Conservation (phyloP, 1,140 invertebrate genomes). For the Magallana ariakensis region DNA sequence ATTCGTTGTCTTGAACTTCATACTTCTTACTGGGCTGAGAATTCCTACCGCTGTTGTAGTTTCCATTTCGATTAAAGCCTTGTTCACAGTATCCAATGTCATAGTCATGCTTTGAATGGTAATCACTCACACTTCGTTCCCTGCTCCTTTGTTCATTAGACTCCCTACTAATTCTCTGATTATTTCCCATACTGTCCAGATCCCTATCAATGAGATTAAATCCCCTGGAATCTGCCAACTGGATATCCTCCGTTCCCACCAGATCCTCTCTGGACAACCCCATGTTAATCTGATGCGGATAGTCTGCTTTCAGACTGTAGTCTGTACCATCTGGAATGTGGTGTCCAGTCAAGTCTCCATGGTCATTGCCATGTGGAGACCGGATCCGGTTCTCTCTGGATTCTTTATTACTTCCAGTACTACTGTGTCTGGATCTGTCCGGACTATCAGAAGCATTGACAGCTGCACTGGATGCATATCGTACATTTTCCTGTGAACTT, state of each 20-base stretch:
- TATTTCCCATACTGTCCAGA: background rate
- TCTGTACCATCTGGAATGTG: slow-evolving; percentile 64
- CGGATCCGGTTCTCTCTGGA: slow-evolving; percentile 7
- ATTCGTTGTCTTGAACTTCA: background rate
- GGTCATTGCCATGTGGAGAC: slow-evolving; percentile 47
- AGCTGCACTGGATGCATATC: background rate
- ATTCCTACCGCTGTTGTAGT: background rate
- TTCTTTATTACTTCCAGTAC: slow-evolving; percentile 6
- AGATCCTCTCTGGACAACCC: slow-evolving; percentile 48
- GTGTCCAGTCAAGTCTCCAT: slow-evolving; percentile 49
- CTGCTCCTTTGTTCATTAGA: slow-evolving; percentile 15
- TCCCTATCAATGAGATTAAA: slow-evolving; percentile 53
- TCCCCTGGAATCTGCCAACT: slow-evolving; percentile 55
- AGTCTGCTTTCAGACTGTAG: slow-evolving; percentile 46
- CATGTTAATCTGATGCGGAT: slow-evolving; percentile 32
- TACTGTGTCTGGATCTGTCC: slow-evolving; percentile 11
- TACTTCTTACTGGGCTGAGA: background rate
- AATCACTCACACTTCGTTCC: background rate
- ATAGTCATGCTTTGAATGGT: background rate
- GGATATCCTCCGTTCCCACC: slow-evolving; percentile 57
- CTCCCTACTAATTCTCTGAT: background rate
- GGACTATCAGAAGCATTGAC: background rate
- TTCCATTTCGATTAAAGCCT: background rate
- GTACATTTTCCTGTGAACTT: background rate
- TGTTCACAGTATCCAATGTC: background rate